These are phyloP conservation scores for Pseudomyrmex sp. DNA, from an alignment of 1,140 invertebrate genomes.

Conservation along the genomic window DNA sequence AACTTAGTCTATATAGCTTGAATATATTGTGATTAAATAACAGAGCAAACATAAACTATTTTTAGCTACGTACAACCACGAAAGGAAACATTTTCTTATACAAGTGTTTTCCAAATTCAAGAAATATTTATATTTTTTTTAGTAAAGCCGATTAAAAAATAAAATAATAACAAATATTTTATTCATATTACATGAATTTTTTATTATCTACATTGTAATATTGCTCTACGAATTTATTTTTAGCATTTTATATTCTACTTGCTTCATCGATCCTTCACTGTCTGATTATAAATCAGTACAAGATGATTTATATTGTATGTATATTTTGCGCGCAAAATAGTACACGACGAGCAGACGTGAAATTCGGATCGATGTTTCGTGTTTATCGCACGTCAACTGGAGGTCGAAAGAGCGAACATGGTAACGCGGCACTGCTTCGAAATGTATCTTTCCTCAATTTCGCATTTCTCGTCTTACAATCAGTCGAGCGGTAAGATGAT, in stretches of 20 bases:
- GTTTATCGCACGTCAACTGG: slow-evolving; percentile 43
- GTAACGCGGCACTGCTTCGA: slow-evolving; percentile 4
- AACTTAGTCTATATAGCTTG: too few relatives aligned
- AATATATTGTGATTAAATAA: background rate
- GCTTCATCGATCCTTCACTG: background rate
- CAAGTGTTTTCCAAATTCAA: too few relatives aligned
- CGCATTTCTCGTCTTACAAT: slow-evolving; percentile 47
- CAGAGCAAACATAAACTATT: background rate
- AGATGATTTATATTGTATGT: slow-evolving; percentile 15
- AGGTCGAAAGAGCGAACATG: slow-evolving; percentile 29
- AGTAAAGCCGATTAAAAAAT: background rate
- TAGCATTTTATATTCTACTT: background rate
- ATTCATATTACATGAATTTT: background rate
- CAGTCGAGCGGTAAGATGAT: slow-evolving; percentile 5
- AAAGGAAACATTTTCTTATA: background rate
- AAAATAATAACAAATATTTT: background rate
- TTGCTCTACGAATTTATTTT: background rate
- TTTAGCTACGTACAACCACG: background rate
- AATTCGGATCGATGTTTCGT: slow-evolving; percentile 59
- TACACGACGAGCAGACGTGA: background rate
- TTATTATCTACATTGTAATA: background rate
- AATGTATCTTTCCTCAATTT: slow-evolving; percentile 37
- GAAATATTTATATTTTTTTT: background rate
- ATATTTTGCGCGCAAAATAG: background rate
- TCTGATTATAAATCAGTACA: slow-evolving; percentile 19